Base-by-base conservation (phyloP, 2,888 invertebrate genomes). In the Eretmocerus hayati region DNA sequence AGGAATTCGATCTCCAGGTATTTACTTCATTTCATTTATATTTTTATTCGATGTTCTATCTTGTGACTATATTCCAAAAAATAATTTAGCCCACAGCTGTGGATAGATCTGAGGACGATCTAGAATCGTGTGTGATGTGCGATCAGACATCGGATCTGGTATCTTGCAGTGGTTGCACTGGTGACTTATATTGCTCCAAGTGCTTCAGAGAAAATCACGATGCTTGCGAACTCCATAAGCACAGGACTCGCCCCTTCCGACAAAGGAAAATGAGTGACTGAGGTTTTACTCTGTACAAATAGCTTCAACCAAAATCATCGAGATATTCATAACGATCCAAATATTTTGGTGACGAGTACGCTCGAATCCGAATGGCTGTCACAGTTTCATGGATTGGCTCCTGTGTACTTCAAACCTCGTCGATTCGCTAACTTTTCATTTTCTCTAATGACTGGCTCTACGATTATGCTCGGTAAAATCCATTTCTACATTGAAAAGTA, bases 201-300 rank as follows among this genome's bases (percentile, higher is more conserved):
- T 93, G 93, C 67, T 90, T 81, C 62, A 71, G 72, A 35, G 85
- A 87, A 59, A 83, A 82, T 55, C 86, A 83, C 65, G 79, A 81
- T 60, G 79, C 77, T 57, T 79, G 80, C 56, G 81, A 82, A 43
- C 49, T 66, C 57, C 31, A 45, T 22, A 63, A 59, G 37, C 67
- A 68, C 46, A 60, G 57, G 46, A 57, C 50, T 13, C 52, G 59
- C 16, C 61, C 62, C 32, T 59, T 57, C 38, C 58, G 56, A 33
- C 38, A 42, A 26, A 48, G 31, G 20, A 42, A 20, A 19, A 16
- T 31, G 11, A 42, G 33, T 18, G 35, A 53, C n/a, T 43, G 21
- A 43, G 9, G 20, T 9, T 31, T 20, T 11, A 15, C 22, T 31
- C 8, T 9, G 19, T n/a, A 38, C 18, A 13, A 19, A 13, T n/a